Conservation (phyloP, 2,888 invertebrate genomes). For the Apamea crenata region DNA sequence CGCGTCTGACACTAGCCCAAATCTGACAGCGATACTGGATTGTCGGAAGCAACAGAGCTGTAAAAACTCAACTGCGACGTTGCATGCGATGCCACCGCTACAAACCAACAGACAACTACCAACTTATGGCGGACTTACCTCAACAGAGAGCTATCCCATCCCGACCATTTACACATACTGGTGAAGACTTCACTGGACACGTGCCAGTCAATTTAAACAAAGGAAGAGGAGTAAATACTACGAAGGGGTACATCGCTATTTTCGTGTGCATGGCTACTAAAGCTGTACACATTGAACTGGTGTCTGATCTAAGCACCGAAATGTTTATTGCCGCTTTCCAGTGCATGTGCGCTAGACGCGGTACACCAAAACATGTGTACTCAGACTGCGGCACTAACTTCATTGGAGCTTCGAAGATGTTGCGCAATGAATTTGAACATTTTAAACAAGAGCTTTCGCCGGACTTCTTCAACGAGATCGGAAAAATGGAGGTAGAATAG, state of each 20-base stretch:
- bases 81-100: not conserved
- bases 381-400: constrained; percentile 3
- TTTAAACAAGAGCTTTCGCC: not conserved
- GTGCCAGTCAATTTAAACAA: not conserved
- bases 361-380: not conserved
- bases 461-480: too few relatives aligned
- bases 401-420: too few relatives aligned
- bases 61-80: not conserved
- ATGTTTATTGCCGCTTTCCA: not conserved
- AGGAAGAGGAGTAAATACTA: too few relatives aligned
- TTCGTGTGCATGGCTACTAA: not conserved
- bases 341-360: not conserved
- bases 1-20: not conserved
- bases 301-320: not conserved
- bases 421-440: not conserved
- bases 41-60: not conserved
- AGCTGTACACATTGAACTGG: constrained; percentile 9
- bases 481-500: too few relatives aligned
- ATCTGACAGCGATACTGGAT: not conserved
- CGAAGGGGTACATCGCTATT: too few relatives aligned
- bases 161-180: not conserved
- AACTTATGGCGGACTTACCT: not conserved
- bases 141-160: not conserved
- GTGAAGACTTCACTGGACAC: not conserved
- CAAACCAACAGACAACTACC: not conserved